Evolutionary conservation across 2,888 invertebrate species (phyloP), one percentile per base, ranked within the genome.

Genomic region (Ellobium chinense): DNA sequence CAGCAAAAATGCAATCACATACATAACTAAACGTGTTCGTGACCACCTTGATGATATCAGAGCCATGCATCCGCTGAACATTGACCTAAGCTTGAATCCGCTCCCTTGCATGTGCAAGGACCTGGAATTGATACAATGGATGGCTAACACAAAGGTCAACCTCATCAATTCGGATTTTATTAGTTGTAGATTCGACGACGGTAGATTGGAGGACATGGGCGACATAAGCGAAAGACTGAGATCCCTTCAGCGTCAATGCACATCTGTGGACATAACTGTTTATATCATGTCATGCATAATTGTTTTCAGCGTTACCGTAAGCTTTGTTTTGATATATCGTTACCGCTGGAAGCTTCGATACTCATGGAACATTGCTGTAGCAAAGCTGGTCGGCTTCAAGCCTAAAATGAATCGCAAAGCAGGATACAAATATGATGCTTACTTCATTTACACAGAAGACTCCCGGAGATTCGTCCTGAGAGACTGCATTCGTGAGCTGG

Each of bases 401-500:
- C 79, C 56, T n/a, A n/a, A n/a, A n/a, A n/a, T 36, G 7, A 12
- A 1, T n/a, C 1, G 27, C 7, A 46, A 37, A 9, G 24, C 60
- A 18, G 68, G 63, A 14, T 81, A 34, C 65, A 46, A 54, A n/a
- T 81, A 63, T 63, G 81, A 81, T 46, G 81, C 81, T 3, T 81
- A 69, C 54, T 27, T 81, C 27, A 60, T 75, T 36, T 77, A 75
- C 56, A 60, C 81, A 14, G 5, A 1, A 7, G 70, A 76, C 46
- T 62, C 46, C 14, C 31, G 54, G 0, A 46, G 66, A 18, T 81
- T 81, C 54, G 81, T 81, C 36, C 3, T 58, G 21, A 24, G 60
- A 9, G 72, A 69, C 7, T 68, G 76, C n/a, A 12, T 62, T 14
- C 24, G 36, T n/a, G 63, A 70, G 27, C 70, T 81, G 24, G 81